A percentile compares a stretch with the other conserved stretches of the same genome.
Evolutionary conservation across 2,888 invertebrate genomes (phyloP).

Genomic region (Luperina nickerlii): DNA sequence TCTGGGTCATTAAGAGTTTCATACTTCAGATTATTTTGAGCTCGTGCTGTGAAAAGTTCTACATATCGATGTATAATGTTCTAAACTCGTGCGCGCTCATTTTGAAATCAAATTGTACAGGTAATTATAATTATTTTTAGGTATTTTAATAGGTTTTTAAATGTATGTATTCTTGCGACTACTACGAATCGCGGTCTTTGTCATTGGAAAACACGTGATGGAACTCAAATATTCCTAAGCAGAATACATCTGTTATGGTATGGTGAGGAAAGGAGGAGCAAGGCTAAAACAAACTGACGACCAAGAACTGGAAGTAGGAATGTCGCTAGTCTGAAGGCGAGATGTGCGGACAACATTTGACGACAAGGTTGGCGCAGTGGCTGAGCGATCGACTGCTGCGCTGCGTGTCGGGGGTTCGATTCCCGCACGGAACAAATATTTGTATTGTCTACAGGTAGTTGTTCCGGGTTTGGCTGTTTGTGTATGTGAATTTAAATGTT

Average conservation of each 20-base stretch:
- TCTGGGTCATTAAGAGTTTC: conserved; percentile 30
- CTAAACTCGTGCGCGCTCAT: conserved; percentile 13
- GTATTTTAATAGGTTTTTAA: neutral
- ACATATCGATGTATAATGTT: conserved; percentile 23
- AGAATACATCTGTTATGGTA: neutral
- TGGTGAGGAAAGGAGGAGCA: neutral
- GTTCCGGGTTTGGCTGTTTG: no score
- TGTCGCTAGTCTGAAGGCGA: neutral
- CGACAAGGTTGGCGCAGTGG: no score
- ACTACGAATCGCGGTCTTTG: neutral
- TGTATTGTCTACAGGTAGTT: no score
- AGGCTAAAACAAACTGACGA: neutral
- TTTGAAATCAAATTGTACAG: conserved; percentile 31
- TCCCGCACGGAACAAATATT: no score
- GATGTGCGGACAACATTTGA: neutral
- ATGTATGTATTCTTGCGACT: neutral
- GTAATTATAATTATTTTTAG: neutral
- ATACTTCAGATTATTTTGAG: conserved; percentile 31
- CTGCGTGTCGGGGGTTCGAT: no score
- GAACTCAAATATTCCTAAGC: neutral
- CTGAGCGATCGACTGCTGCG: no score
- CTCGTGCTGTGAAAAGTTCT: conserved; percentile 27
- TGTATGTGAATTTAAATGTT: no score
- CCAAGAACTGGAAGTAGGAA: neutral
- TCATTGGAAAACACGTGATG: neutral